phyloP scores from a whole-genome alignment of 53 echinoderm and acorn worm genomes.

The Luidia sarsii region DNA sequence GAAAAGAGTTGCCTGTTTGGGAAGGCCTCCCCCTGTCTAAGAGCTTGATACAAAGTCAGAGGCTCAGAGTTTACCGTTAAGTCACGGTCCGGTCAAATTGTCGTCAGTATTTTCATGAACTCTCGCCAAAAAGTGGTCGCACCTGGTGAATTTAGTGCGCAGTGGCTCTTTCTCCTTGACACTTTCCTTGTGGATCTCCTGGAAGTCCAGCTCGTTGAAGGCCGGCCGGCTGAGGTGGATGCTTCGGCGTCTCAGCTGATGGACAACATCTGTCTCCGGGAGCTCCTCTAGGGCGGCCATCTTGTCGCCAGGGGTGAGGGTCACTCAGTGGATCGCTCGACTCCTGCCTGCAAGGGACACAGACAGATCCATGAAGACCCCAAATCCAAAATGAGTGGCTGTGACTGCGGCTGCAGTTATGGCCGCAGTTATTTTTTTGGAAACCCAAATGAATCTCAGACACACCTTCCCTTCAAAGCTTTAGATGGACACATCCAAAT shows the following conservation, averaged over 20 bases:
- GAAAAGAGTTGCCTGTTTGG: no score
- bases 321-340: no score
- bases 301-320: neutral
- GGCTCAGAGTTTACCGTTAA: no score
- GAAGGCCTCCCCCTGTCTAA: no score
- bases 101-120: no score
- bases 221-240: constrained; percentile 72
- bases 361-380: neutral
- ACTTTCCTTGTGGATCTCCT: constrained; percentile 57
- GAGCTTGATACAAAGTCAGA: no score
- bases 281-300: constrained; percentile 43
- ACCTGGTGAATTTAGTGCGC: constrained; percentile 9
- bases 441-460: no score
- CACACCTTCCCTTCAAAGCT: no score
- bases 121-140: no score
- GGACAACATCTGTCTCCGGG: constrained; percentile 12
- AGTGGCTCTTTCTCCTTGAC: constrained; percentile 37
- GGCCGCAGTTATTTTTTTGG: no score
- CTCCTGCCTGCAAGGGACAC: neutral
- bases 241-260: constrained; percentile 9
- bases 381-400: neutral
- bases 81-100: no score
- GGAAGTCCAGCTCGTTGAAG: constrained; percentile 80
- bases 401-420: neutral
- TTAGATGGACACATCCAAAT: no score